Base-by-base conservation (phyloP, 2,113 vertebrate species). In the Brienomyrus brachyistius region DNA sequence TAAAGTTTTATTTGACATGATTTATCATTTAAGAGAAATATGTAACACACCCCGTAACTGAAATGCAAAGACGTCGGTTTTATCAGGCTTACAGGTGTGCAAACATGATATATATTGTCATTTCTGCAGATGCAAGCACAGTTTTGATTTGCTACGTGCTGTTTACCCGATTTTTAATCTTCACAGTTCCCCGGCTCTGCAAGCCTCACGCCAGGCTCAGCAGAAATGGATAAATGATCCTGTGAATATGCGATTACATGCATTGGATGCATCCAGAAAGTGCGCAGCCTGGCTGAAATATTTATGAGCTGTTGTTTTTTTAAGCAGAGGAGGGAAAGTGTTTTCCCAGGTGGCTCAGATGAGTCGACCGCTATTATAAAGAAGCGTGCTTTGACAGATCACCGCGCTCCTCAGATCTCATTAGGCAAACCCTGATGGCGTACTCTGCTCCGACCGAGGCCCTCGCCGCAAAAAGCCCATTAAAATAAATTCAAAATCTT, bases 401-500 rank as follows among this genome's bases (percentile, higher is more conserved):
- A 86, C 48, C 23, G 17, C 8, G 70, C 56, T 86, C 31, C 70
- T 77, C 86, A 45, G 48, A 52, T 50, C 54, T 59, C 31, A 87
- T 83, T 66, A 40, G 87, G 86, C 59, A 31, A 56, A 50, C 31
- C 43, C 54, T 84, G 82, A 90, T 86, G 62, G 31, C 8, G 21
- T 17, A 11, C 52, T 87, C 59, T 80, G 27, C 35, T 59, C n/a
- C 59, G 50, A 47, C 66, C 21, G 85, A 31, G 45, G 84, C 47
- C 31, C 47, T 70, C 62, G 7, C 87, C 74, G 59, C 62, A 19
- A 90, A 54, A 77, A 74, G 48, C 84, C 82, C 89, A 88, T 89
- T 88, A 89, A 88, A 90, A 77, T 88, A 91, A 89, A 90, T 90
- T 80, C 85, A 91, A 59, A 31, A 52, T 90, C 89, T 89, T 84